A percentile compares a stretch with the other conserved stretches of the same genome.
phyloP scores from a whole-genome alignment of 2,797 vertebrate species.

The Neostethus bicornis region DNA sequence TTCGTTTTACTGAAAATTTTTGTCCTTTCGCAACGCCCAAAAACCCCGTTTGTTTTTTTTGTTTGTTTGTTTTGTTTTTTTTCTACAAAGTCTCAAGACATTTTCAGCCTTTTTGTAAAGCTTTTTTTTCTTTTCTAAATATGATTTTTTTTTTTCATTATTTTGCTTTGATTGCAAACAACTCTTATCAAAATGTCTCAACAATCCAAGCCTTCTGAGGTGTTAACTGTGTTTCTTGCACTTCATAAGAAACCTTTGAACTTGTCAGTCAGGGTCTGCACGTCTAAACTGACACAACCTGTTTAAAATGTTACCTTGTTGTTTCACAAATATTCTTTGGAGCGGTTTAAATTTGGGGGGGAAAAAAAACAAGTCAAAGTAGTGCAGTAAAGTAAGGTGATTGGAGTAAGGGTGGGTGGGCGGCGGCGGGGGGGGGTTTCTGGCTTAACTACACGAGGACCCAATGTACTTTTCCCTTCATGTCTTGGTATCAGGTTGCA shows the following conservation, averaged over 20 bases:
- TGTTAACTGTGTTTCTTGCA: conserved; percentile 8
- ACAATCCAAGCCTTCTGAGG: neutral
- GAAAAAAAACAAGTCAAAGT: neutral
- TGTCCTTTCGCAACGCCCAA: neutral
- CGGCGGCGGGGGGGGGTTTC: neutral
- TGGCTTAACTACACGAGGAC: conserved; percentile 2
- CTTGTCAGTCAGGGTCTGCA: neutral
- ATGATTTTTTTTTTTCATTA: no score
- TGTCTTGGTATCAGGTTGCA: conserved; percentile 59
- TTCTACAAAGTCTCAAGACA: no score
- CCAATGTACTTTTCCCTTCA: conserved; percentile 33
- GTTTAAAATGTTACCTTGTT: no score
- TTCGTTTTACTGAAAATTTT: neutral
- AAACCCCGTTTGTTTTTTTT: no score
- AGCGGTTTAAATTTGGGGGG: no score
- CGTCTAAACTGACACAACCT: conserved; percentile 5
- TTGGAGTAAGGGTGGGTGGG: no score
- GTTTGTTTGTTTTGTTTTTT: no score
- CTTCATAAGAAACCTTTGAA: conserved; percentile 1
- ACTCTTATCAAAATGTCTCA: no score
- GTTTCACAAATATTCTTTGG: no score
- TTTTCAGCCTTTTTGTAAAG: no score
- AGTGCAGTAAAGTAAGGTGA: neutral
- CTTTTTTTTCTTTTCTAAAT: no score
- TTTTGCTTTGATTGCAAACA: no score